These are phyloP conservation scores for Rhaphigaster nebulosa DNA, from an alignment of 2,888 invertebrate genomes.

Conservation along the genomic window DNA sequence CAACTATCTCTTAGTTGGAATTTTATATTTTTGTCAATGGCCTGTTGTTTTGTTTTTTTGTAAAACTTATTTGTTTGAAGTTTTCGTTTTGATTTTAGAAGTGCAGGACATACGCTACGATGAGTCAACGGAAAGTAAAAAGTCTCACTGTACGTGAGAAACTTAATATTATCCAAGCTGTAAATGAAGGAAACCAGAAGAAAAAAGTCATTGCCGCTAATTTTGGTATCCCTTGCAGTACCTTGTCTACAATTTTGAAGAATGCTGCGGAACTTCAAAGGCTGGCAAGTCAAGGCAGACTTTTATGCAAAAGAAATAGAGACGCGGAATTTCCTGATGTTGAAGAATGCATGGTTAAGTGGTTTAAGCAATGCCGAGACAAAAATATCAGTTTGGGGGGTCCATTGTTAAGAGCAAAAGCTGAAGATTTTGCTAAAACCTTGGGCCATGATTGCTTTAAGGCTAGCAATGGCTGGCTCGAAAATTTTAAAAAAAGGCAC, in stretches of 20 bases:
- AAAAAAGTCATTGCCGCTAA: no score
- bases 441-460: not conserved
- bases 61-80: no score
- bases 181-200: no score
- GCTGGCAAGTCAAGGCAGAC: not conserved
- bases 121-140: not conserved
- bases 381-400: not conserved
- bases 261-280: not conserved
- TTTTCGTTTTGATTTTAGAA: not conserved
- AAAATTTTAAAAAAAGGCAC: constrained; percentile 36
- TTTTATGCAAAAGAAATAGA: constrained; percentile 32
- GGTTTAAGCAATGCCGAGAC: constrained; percentile 7
- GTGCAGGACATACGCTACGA: not conserved
- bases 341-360: no score
- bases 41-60: not conserved
- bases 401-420: constrained; percentile 2
- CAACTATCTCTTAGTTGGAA: not conserved
- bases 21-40: not conserved
- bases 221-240: no score
- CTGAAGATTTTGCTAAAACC: not conserved
- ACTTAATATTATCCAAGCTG: no score
- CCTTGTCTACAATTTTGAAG: no score
- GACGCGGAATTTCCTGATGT: not conserved
- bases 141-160: no score
- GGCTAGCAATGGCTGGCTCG: constrained; percentile 41